These are phyloP conservation scores for Blennius ocellaris DNA, from an alignment of 2,113 vertebrate species.

Conservation along the genomic window DNA sequence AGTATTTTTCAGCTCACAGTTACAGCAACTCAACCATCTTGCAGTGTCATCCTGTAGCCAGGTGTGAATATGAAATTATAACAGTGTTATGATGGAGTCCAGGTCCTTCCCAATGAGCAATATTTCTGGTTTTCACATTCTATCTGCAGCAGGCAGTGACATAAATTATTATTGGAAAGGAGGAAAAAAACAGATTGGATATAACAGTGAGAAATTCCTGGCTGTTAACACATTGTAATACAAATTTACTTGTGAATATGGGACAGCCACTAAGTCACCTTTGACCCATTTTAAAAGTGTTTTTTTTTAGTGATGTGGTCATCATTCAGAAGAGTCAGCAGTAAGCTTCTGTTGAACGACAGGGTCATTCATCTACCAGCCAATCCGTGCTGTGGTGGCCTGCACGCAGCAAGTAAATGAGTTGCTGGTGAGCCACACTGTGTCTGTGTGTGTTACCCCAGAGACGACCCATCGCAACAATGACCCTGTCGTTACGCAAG, in stretches of 20 bases:
- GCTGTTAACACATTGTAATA: neutral
- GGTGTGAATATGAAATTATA: constrained; percentile 40
- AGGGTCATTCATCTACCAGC: constrained; percentile 62
- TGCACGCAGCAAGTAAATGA: constrained; percentile 59
- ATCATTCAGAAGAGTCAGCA: constrained; percentile 33
- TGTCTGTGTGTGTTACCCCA: constrained; percentile 54
- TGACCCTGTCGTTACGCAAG: constrained; percentile 58
- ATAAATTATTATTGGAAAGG: neutral
- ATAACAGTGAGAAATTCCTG: neutral
- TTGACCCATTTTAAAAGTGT: constrained; percentile 33
- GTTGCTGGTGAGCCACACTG: constrained; percentile 58
- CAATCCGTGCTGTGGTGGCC: constrained; percentile 43
- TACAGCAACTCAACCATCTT: constrained; percentile 16
- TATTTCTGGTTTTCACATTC: constrained; percentile 14
- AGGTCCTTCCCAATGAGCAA: constrained; percentile 8
- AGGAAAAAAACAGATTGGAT: neutral
- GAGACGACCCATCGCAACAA: constrained; percentile 65
- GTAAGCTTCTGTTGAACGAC: constrained; percentile 44
- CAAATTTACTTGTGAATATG: too few relatives aligned
- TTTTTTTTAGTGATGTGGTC: constrained; percentile 23
- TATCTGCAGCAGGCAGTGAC: neutral
- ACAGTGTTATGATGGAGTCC: constrained; percentile 6
- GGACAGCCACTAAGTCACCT: constrained; percentile 16
- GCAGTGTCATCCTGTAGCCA: constrained; percentile 27
- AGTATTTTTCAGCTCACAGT: constrained; percentile 19